phyloP scores from a whole-genome alignment of 2,888 invertebrate species.

The Nezara viridula region DNA sequence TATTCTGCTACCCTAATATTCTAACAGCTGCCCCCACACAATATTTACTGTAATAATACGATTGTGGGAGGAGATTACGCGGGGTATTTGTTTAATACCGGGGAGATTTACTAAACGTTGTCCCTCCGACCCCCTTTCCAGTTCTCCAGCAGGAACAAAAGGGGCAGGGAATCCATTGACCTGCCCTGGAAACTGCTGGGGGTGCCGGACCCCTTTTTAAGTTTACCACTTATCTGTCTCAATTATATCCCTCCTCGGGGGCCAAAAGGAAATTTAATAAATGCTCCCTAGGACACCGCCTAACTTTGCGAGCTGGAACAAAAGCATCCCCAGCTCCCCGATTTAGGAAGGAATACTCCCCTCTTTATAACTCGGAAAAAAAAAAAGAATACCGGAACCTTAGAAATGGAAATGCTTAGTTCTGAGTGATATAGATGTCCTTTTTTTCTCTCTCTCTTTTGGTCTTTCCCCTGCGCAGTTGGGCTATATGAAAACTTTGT shows the following conservation, averaged over 20 bases:
- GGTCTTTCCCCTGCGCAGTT: background rate
- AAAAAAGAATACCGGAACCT: conserved; percentile 10
- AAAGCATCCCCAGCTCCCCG: background rate
- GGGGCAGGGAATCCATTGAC: background rate
- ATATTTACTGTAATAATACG: background rate
- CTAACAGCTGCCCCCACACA: background rate
- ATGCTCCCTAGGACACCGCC: background rate
- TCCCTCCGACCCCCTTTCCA: too few species aligned
- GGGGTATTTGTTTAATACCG: background rate
- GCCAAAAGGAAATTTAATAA: background rate
- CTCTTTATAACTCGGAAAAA: background rate
- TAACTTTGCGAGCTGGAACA: background rate
- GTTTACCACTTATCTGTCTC: conserved; percentile 22
- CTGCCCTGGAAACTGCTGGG: background rate
- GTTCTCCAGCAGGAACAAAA: background rate
- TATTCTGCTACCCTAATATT: too few species aligned
- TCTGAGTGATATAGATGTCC: conserved; percentile 30
- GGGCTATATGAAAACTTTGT: conserved; percentile 23
- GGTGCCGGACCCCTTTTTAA: background rate
- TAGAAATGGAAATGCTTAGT: conserved; percentile 35
- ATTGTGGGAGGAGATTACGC: background rate
- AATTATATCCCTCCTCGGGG: background rate
- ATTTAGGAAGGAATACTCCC: conserved; percentile 9
- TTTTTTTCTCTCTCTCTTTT: background rate
- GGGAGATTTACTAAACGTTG: background rate